Base-by-base conservation (phyloP, 1,140 invertebrate species). In the Brachystomella parvula region DNA sequence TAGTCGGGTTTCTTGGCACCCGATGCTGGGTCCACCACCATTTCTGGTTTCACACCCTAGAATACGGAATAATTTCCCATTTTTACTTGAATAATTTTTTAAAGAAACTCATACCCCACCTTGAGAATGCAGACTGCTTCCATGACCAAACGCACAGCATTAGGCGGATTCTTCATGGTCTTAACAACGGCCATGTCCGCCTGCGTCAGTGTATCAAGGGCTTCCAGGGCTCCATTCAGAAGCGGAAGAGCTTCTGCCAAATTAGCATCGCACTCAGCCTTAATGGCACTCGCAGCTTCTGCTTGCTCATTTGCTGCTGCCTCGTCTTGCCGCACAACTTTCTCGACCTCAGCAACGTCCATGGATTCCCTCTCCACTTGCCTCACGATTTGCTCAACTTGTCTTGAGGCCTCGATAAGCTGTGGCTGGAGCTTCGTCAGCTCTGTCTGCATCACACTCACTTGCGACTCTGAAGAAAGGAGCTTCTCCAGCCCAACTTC, bases 101-200 rank as follows among this genome's bases (percentile, higher is more conserved):
- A 30, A 60, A 58, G 2, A 63, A 44, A 60, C 2, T 67, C 32
- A 9, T 35, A 31, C 60, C 61, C 65, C 77, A 92, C 94, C 80
- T 92, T 89, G 68, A 98, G 82, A 71, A 98, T 91, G 75, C 94
- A 98, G 68, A 98, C 85, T 61, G 91, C 92, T 80, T 98, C 95
- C 89, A 98, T 94, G 1, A 97, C 92, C 62, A 98, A 81, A 75
- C 89, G 90, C 3, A 99, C 90, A 64, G 89, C 90, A 75, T 87
- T 86, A 0, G 96, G 95, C 1, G 96, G 96, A 81, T 89, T 94
- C 80, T 96, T 96, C 94, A 98, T 98, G 0, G 93, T 88, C 81
- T 96, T 97, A 2, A 99, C 90, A 49, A 95, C 84, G 31, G 92
- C 90, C 60, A 99, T 95, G 78, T 99, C 96, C 21, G 87, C 82